phyloP scores from a whole-genome alignment of 2,113 vertebrate species.

The Nipponia nippon region DNA sequence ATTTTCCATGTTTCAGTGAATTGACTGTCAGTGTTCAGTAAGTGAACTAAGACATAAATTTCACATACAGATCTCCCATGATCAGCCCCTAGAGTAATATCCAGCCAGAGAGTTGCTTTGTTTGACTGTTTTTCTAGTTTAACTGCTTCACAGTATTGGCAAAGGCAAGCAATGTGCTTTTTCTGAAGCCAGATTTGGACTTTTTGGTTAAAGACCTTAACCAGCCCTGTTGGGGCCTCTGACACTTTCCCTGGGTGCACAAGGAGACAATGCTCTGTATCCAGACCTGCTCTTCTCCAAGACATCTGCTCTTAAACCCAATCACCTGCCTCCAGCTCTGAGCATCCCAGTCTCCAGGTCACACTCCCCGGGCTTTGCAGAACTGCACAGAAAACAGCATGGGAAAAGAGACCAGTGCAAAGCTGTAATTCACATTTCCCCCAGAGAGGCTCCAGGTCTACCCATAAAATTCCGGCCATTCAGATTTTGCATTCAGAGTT shows the following conservation, averaged over 20 bases:
- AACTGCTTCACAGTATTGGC: background rate
- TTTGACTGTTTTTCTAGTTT: background rate
- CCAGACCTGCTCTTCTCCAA: background rate
- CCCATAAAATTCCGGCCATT: background rate
- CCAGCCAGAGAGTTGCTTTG: background rate
- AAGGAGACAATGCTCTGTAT: rapidly evolving
- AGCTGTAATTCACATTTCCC: background rate
- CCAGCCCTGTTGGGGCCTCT: background rate
- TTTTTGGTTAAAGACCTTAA: background rate
- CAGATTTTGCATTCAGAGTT: background rate
- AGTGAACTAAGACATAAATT: background rate
- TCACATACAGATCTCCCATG: no score
- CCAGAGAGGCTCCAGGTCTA: background rate
- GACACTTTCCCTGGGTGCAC: background rate
- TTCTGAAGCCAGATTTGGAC: background rate
- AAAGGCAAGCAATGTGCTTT: background rate
- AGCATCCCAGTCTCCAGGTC: background rate
- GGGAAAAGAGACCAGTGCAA: background rate
- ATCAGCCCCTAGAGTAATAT: background rate
- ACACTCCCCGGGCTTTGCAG: background rate
- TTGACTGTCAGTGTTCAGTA: background rate
- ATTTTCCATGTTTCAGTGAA: background rate
- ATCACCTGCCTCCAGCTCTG: background rate
- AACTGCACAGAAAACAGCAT: background rate
- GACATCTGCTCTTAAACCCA: background rate